Conservation (phyloP, 2,797 vertebrate genomes). For the Anguilla obscura region DNA sequence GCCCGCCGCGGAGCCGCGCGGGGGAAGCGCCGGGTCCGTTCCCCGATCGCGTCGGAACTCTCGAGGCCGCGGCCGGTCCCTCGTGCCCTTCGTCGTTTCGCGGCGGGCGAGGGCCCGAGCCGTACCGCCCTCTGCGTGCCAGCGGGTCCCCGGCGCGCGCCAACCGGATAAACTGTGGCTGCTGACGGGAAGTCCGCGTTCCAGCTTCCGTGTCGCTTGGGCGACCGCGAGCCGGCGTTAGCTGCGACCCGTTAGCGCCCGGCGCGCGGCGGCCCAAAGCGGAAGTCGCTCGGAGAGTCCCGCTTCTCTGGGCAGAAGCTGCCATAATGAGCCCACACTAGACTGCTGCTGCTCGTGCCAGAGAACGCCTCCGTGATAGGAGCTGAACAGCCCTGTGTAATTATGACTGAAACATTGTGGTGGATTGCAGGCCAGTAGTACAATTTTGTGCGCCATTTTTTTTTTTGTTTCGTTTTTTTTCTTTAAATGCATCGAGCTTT, state of each 20-base stretch:
- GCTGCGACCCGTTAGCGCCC: not conserved
- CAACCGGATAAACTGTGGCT: not conserved
- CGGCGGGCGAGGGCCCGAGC: not conserved
- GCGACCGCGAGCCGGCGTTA: not conserved
- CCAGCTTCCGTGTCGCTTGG: not conserved
- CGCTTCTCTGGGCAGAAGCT: not conserved
- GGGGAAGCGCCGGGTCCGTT: not conserved
- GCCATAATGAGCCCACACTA: too few species aligned
- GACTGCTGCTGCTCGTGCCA: not conserved
- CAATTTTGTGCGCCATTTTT: not conserved
- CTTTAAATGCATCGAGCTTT: not conserved
- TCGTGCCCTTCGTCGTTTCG: not conserved
- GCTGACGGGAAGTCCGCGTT: not conserved
- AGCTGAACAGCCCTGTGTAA: not conserved
- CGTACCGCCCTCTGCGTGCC: not conserved
- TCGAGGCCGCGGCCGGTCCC: not conserved
- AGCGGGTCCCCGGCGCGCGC: not conserved
- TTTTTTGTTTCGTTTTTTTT: not conserved
- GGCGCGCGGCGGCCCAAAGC: not conserved
- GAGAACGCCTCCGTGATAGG: not conserved
- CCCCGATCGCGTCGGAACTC: not conserved
- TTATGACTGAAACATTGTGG: not conserved
- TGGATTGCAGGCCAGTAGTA: not conserved
- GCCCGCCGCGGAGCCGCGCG: not conserved
- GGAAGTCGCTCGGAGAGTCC: not conserved